Evolutionary conservation across 2,888 invertebrate species (phyloP).

Genomic region (Odontocerum albicorne): DNA sequence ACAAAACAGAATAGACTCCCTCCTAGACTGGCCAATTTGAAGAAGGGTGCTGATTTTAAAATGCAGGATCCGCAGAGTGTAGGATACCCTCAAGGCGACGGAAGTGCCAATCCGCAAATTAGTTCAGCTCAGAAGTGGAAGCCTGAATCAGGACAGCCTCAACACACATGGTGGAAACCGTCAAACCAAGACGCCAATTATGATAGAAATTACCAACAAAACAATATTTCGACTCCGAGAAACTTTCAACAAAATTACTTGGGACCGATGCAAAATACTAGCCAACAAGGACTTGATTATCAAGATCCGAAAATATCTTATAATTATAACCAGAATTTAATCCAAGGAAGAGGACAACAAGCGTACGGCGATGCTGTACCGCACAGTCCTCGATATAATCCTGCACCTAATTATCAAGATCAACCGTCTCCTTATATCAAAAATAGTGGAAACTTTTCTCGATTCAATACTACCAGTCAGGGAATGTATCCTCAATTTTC

Average conservation of each 20-base stretch:
- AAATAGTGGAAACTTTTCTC: constrained; percentile 1
- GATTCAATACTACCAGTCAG: constrained; percentile 8
- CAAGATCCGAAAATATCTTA: not conserved
- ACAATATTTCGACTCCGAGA: constrained; percentile 7
- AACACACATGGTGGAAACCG: constrained; percentile 27
- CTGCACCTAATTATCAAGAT: not conserved
- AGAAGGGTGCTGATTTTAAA: not conserved
- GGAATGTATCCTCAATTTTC: constrained; percentile 26
- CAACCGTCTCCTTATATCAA: not conserved
- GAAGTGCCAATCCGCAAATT: no score
- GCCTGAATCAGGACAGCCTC: no score
- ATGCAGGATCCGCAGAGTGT: constrained; percentile 13
- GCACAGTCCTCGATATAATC: not conserved
- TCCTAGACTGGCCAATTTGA: constrained; percentile 30
- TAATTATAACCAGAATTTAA: no score
- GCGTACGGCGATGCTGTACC: not conserved
- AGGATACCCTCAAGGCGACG: no score
- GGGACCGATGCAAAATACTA: not conserved
- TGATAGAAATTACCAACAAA: constrained; percentile 9
- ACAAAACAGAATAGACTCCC: constrained; percentile 12
- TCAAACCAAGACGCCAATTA: constrained; percentile 14
- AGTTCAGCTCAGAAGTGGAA: no score
- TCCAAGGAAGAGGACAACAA: not conserved
- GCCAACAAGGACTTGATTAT: not conserved
- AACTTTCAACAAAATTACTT: constrained; percentile 5